Evolutionary conservation across 1,140 invertebrate species (phyloP).

Genomic region (Bemisia tabaci): DNA sequence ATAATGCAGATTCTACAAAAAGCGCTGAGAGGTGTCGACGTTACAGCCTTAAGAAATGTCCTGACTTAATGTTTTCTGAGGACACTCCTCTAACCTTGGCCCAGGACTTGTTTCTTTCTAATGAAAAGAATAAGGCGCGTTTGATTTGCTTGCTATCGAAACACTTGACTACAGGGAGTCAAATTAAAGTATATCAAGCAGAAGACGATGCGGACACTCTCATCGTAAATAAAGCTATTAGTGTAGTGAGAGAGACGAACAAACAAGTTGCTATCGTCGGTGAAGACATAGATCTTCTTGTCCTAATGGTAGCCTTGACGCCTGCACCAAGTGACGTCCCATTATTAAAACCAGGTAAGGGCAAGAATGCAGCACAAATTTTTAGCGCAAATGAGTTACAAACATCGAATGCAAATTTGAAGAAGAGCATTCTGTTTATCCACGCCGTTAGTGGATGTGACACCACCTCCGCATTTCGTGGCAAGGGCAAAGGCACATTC

Average conservation of each 20-base stretch:
- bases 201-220: not conserved
- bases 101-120: not conserved
- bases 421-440: too few relatives aligned
- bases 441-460: too few relatives aligned
- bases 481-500: too few relatives aligned
- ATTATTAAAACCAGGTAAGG: slow-evolving; percentile 7
- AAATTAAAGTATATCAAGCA: not conserved
- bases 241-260: not conserved
- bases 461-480: too few relatives aligned
- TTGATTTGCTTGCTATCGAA: not conserved
- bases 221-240: not conserved
- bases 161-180: not conserved
- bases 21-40: slow-evolving; percentile 2
- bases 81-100: not conserved
- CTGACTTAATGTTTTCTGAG: not conserved
- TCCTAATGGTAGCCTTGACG: slow-evolving; percentile 11
- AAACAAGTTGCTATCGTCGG: slow-evolving; percentile 14
- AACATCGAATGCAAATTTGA: too few relatives aligned
- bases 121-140: not conserved
- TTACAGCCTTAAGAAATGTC: too few relatives aligned
- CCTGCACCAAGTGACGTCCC: slow-evolving; percentile 1
- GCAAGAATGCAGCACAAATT: slow-evolving; percentile 2
- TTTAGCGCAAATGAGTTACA: too few relatives aligned
- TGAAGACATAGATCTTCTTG: slow-evolving; percentile 17
- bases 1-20: not conserved